Percentiles rank a stretch among this genome's conserved stretches.
These are phyloP conservation scores for Cranoglanis bouderius DNA, from an alignment of 2,113 vertebrate species.

Conservation along the genomic window DNA sequence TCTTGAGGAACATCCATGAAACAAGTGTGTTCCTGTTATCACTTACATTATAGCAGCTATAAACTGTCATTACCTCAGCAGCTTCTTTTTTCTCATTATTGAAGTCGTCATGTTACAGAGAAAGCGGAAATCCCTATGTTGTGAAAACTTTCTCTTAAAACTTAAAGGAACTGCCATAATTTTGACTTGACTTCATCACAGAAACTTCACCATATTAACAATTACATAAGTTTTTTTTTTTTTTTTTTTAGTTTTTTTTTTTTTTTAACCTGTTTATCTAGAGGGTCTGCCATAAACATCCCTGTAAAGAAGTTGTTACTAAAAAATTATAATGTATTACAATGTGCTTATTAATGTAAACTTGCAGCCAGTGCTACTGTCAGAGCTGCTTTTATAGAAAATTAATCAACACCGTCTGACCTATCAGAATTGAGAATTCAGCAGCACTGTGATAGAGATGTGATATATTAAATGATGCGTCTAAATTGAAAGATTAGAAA, in stretches of 20 bases:
- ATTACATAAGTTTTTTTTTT: too few relatives aligned
- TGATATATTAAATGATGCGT: background rate
- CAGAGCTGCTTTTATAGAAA: background rate
- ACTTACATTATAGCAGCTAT: background rate
- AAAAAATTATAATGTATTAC: background rate
- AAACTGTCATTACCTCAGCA: background rate
- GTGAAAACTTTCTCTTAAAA: background rate
- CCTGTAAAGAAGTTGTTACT: background rate
- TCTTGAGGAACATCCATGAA: background rate
- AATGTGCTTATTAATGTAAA: background rate
- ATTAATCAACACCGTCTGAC: background rate
- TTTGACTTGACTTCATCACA: background rate
- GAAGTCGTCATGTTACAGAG: background rate
- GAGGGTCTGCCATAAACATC: background rate
- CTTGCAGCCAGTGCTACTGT: background rate
- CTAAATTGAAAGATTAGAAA: background rate
- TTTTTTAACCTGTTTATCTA: background rate
- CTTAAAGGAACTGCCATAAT: background rate
- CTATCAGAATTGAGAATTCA: background rate
- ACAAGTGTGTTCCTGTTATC: background rate
- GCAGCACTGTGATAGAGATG: background rate
- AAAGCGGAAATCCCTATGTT: background rate
- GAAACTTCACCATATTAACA: background rate
- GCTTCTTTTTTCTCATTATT: background rate
- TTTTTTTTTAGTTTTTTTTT: too few relatives aligned